Evolutionary conservation across 1,140 invertebrate species (phyloP), one percentile per base, ranked within the genome.

Genomic region (Drosophila nikananu): DNA sequence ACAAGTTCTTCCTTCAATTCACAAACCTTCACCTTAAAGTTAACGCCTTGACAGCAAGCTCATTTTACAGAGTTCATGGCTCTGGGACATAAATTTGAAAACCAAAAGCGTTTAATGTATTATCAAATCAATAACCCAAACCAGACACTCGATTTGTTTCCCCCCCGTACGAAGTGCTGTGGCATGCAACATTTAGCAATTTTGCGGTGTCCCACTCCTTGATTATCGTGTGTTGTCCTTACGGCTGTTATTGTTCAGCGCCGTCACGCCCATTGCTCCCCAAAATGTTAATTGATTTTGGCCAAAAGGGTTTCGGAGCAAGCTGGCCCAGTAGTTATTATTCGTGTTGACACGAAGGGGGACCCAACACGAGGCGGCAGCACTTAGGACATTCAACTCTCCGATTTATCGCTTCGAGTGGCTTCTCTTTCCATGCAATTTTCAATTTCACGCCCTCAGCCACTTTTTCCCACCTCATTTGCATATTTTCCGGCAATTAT

Each of bases 401-500:
- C 44, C 37, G 23, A 30, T 49, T 49, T 49, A 66, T 21, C n/a
- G 67, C 32, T 55, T 71, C 44, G 12, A 57, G 55, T 48, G 42
- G 35, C 25, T 32, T 32, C 60, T 8, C 27, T 52, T 39, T 21
- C 10, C 37, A 21, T 66, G 21, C 64, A 49, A 73, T 77, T 84
- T 80, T 41, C 44, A 65, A 74, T 73, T 76, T 82, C 49, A 65
- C 35, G 25, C 46, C 35, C 35, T 35, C 13, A 17, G 25, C 21
- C 51, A 42, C 64, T 41, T 60, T n/a, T 44, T 42, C 32, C 32
- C 48, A 70, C 13, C 81, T 90, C 86, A 89, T 89, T 89, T 89
- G 81, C 84, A 89, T 89, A 90, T 89, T 87, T 79, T 84, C 61
- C 74, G 84, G 73, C 84, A 87, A 89, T 87, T 90, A 84, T 84